phyloP scores from a whole-genome alignment of 2,113 vertebrate species.

The Eulacestoma nigropectus region DNA sequence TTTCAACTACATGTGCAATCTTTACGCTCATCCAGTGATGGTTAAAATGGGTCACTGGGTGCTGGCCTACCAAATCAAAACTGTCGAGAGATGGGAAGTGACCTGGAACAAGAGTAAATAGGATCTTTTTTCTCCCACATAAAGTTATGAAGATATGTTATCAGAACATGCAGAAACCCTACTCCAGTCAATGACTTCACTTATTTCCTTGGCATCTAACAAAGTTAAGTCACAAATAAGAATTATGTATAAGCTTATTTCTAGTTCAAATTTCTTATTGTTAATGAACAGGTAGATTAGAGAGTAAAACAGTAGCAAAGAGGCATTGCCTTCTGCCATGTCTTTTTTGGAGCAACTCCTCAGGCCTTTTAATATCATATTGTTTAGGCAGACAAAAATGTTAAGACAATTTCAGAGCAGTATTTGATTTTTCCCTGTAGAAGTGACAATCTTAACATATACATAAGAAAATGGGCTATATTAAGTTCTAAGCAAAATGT shows the following conservation, averaged over 20 bases:
- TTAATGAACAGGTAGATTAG: not conserved
- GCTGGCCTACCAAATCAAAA: not conserved
- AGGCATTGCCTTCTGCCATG: not conserved
- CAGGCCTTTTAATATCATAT: not conserved
- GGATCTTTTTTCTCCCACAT: not conserved
- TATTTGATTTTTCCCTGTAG: not conserved
- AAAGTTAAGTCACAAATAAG: not conserved
- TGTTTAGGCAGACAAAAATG: not conserved
- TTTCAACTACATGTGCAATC: not conserved
- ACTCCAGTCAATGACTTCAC: not conserved
- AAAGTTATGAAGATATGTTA: not conserved
- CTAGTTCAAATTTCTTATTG: not conserved
- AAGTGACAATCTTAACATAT: not conserved
- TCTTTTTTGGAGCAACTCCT: not conserved
- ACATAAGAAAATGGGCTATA: not conserved
- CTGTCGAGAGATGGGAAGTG: not conserved
- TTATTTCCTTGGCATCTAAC: not conserved
- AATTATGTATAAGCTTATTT: not conserved
- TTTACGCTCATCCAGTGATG: not conserved
- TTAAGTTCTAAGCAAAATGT: not conserved
- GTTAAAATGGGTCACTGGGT: not conserved
- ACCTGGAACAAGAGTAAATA: not conserved
- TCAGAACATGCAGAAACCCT: not conserved
- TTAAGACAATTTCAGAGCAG: not conserved
- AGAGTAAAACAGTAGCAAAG: not conserved